Evolutionary conservation across 2,113 vertebrate species (phyloP), one percentile per base, ranked within the genome.

Genomic region (Paraplagusia blochii): DNA sequence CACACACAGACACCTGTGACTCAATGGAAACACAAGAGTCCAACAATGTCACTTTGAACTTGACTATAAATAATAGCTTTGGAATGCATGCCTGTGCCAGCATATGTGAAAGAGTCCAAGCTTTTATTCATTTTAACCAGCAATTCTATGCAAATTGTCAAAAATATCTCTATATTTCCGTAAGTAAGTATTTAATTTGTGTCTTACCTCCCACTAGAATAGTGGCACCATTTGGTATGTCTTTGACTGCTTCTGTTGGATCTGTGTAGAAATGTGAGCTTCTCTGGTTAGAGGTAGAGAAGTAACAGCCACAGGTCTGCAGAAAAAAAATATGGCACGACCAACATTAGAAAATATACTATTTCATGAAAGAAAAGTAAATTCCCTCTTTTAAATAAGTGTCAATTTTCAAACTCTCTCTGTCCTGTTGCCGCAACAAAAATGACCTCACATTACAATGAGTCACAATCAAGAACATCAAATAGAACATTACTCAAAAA

Each of bases 201-300:
- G 61, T 84, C 82, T 93, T 88, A 97, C 97, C 97, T 85, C 95
- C 97, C 69, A 99, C 95, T 43, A 99, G 91, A 57, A 99, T 2
- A 0, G 93, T 97, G 2, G 95, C 85, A 16, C 95, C 95, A 78
- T 90, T 75, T 0, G 93, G 93, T 71, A 99, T 95, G 68, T 99
- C 97, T 87, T 92, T 95, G 7, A 98, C 91, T n/a, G 94, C 96
- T 48, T 95, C 94, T 29, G 91, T 77, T 0, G 96, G 84, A 77
- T 95, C 90, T 0, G 83, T 85, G 75, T 93, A 98, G 85, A 98
- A 98, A 66, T 85, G 81, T 11, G 94, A 93, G 15, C 79, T 87
- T 53, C 44, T 84, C 36, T 53, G 58, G 48, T 11, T 72, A 58
- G 93, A 94, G 12, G 93, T 94, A 16, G 95, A 98, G 83, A 98